Evolutionary conservation across 2,797 vertebrate species (phyloP), one percentile per base, ranked within the genome.

Genomic region (Pogoniulus pusillus): DNA sequence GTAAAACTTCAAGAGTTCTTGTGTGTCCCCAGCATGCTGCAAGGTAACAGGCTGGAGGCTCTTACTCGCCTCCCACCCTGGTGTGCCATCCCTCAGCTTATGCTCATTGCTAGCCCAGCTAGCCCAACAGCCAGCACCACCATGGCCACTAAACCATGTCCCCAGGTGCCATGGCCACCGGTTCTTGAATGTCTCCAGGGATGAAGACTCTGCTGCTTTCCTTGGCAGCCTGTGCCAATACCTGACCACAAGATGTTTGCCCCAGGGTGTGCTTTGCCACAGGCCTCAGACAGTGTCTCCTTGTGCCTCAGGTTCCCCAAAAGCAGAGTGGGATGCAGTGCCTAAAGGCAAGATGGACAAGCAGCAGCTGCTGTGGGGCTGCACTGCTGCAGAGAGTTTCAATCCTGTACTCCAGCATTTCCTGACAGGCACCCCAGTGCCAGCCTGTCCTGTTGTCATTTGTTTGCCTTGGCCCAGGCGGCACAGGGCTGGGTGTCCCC

Each of bases 341-440:
- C 11, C 34, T 54, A 14, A 3, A 1, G 1, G 30, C 30, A 4
- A 0, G 5, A 34, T 3, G 49, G 53, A 47, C 43, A 17, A 32
- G 3, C 5, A 2, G 26, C 1, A 1, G 18, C 39, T 54, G 77
- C 82, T 34, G 11, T 3, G 22, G 29, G 47, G 71, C 55, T 51
- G 29, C n/a, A 51, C 35, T 13, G 30, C 53, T 65, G 19, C 3
- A 2, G 47, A 2, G 47, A 14, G 37, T 79, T 75, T 34, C 45
- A 15, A 53, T 88, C 41, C 60, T 41, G 17, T 41, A 16, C 59
- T 65, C 37, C 3, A 32, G 39, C 10, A 0, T 74, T 72, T 65
- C 88, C 74, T 54, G 27, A 12, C 26, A 71, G 69, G 0, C 0
- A 35, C 75, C 54, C 54, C 49, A 39, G 0, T 0, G 4, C 54